Percentiles rank a stretch among this genome's conserved stretches.
phyloP scores from a whole-genome alignment of 2,797 vertebrate genomes.

The Ctenosaura bakeri region DNA sequence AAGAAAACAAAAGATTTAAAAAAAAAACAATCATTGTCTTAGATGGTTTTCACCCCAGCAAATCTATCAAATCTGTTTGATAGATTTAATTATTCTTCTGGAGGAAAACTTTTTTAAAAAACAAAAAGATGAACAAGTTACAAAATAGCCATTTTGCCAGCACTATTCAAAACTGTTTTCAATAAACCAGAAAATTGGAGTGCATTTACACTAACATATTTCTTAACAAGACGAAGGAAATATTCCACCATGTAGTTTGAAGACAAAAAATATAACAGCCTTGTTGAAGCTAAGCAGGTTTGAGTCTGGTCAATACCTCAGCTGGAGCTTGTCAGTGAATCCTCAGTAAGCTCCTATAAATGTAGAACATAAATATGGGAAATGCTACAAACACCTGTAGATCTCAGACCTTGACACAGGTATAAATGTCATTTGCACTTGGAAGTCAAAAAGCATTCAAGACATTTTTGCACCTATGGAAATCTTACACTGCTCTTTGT shows the following conservation, averaged over 20 bases:
- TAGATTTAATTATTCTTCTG: slow-evolving; percentile 40
- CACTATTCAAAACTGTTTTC: background rate
- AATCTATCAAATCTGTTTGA: slow-evolving; percentile 15
- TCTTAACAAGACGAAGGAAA: background rate
- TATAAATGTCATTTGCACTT: background rate
- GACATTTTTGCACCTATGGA: background rate
- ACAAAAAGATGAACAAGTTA: background rate
- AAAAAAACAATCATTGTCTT: slow-evolving; percentile 3
- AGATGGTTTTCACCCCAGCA: slow-evolving; percentile 14
- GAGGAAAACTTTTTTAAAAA: slow-evolving; percentile 47
- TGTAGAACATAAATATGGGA: background rate
- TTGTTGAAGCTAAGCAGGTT: background rate
- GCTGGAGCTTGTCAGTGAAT: background rate
- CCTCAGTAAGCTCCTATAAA: background rate
- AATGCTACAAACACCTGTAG: background rate
- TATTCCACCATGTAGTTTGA: background rate
- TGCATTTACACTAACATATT: background rate
- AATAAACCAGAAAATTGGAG: background rate
- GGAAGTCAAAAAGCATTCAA: background rate
- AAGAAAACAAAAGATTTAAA: slow-evolving; percentile 45
- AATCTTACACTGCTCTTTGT: background rate
- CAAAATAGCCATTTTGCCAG: background rate
- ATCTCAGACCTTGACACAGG: background rate
- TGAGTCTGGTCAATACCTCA: background rate
- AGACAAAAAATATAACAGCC: background rate